phyloP scores from a whole-genome alignment of 2,888 invertebrate species.

The Ptycholaimellus sp. region DNA sequence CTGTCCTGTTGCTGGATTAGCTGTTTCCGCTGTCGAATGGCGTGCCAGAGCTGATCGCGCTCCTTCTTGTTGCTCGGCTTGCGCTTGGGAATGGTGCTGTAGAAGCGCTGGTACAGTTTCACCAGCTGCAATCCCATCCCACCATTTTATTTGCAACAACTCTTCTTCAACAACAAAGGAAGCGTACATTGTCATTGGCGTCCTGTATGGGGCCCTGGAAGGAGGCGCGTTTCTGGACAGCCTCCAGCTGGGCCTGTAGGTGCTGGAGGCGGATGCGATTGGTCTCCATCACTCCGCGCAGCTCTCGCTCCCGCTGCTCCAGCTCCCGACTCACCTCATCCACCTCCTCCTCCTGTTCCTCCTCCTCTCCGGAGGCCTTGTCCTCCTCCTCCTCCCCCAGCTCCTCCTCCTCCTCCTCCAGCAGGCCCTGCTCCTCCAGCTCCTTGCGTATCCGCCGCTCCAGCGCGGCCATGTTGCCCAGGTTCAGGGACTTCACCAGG shows the following conservation, averaged over 20 bases:
- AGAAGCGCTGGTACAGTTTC: constrained; percentile 1
- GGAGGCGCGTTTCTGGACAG: background rate
- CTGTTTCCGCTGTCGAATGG: background rate
- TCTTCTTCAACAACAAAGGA: background rate
- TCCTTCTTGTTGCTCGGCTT: constrained; percentile 5
- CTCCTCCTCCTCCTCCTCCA: background rate
- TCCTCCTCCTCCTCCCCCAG: background rate
- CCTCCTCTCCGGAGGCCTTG: background rate
- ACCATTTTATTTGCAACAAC: background rate
- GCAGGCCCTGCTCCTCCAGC: constrained; percentile 4
- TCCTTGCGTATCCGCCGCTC: constrained; percentile 4
- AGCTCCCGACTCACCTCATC: constrained; percentile 2
- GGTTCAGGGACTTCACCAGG: constrained; percentile 5
- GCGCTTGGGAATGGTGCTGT: constrained; percentile 5
- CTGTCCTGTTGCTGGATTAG: background rate
- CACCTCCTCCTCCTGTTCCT: background rate
- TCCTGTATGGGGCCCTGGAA: background rate
- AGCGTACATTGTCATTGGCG: background rate
- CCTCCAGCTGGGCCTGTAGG: background rate
- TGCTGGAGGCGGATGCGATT: background rate
- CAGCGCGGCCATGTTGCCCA: constrained; percentile 5
- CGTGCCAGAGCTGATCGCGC: background rate
- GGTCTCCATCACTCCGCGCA: background rate
- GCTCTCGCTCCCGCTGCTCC: background rate
- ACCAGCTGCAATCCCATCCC: constrained; percentile 1